Evolutionary conservation across 2,797 vertebrate genomes (phyloP).

Genomic region (Miichthys miiuy): DNA sequence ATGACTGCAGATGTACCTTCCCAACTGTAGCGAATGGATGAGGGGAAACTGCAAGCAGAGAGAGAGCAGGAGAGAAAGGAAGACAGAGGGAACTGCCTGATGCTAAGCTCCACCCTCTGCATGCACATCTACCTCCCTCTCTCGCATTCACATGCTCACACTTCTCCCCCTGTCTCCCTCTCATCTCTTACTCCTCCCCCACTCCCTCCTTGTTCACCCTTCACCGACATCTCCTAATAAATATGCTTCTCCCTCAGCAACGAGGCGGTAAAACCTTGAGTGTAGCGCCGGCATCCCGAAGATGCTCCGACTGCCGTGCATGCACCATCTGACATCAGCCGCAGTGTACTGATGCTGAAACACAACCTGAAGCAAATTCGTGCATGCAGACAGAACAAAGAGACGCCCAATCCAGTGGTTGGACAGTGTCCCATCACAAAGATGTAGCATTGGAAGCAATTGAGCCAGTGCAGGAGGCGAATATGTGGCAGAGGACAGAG

Average conservation of each 20-base stretch:
- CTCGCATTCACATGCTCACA: conserved; percentile 69
- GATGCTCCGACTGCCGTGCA: conserved; percentile 50
- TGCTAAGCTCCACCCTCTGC: conserved; percentile 84
- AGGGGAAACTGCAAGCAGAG: conserved; percentile 49
- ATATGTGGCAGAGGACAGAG: conserved; percentile 57
- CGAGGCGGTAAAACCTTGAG: conserved; percentile 43
- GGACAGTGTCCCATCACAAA: conserved; percentile 29
- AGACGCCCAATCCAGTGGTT: conserved; percentile 27
- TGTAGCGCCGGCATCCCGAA: conserved; percentile 28
- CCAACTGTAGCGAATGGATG: conserved; percentile 32
- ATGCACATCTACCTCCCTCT: conserved; percentile 74
- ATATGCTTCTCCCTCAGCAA: conserved; percentile 75
- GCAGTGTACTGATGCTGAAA: conserved; percentile 20
- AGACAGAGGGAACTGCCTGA: conserved; percentile 75
- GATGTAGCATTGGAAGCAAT: conserved; percentile 25
- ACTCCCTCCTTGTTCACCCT: conserved; percentile 78
- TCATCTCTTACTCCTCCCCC: conserved; percentile 64
- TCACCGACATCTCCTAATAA: conserved; percentile 81
- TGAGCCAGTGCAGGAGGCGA: conserved; percentile 34
- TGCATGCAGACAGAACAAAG: not conserved
- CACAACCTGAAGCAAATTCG: conserved; percentile 13
- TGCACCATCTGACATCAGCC: conserved; percentile 38
- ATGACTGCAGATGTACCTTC: conserved; percentile 61
- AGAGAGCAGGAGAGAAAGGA: conserved; percentile 67
- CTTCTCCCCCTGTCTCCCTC: conserved; percentile 58